Evolutionary conservation across 2,888 invertebrate genomes (phyloP).

Genomic region (Abscondita cerata): DNA sequence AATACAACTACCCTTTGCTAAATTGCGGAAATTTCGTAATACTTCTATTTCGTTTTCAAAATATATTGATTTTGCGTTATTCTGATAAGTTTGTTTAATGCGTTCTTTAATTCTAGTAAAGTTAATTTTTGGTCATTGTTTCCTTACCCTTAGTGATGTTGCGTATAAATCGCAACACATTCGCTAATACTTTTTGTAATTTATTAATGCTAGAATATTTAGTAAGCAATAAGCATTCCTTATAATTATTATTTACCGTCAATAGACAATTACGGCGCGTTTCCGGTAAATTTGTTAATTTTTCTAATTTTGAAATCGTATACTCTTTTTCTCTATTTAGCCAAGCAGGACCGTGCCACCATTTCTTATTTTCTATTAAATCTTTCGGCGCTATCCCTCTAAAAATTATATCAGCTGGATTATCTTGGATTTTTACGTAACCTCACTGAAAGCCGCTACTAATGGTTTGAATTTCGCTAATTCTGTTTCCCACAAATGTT

Average conservation of each 20-base stretch:
- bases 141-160: too few relatives aligned
- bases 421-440: slow-evolving; percentile 29
- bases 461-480: slow-evolving; percentile 26
- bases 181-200: slow-evolving; percentile 11
- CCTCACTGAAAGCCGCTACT: slow-evolving; percentile 22
- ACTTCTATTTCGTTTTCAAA: neutral
- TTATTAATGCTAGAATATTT: slow-evolving; percentile 10
- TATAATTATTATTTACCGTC: neutral
- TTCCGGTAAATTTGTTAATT: too few relatives aligned
- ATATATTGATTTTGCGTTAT: slow-evolving; percentile 5
- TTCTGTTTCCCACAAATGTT: slow-evolving; percentile 38
- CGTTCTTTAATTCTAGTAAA: slow-evolving; percentile 3
- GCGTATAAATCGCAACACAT: too few relatives aligned
- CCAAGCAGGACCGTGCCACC: slow-evolving; percentile 30
- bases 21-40: slow-evolving; percentile 1
- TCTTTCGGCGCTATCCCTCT: slow-evolving; percentile 16
- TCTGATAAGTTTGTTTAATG: slow-evolving; percentile 1
- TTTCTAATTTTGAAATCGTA: neutral
- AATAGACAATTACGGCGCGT: slow-evolving; percentile 34
- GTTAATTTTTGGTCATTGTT: too few relatives aligned
- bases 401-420: slow-evolving; percentile 34
- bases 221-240: neutral
- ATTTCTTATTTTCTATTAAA: slow-evolving; percentile 3
- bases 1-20: slow-evolving; percentile 14
- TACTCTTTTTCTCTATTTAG: neutral